These are phyloP conservation scores for Hymenopus coronatus DNA, from an alignment of 2,888 invertebrate species.

Conservation along the genomic window DNA sequence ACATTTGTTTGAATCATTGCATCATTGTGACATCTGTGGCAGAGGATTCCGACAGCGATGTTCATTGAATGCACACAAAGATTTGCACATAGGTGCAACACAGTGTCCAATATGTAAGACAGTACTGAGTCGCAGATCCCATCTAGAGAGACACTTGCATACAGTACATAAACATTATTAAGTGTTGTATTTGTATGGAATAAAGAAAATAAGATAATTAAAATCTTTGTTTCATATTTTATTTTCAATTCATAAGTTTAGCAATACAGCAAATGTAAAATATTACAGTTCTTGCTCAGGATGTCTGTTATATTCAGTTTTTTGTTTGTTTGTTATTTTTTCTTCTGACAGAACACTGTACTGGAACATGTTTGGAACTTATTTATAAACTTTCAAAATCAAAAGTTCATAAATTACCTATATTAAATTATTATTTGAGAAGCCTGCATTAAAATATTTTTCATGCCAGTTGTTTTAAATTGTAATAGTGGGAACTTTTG, in stretches of 20 bases:
- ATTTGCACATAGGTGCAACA: slow-evolving; percentile 26
- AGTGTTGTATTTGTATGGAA: not conserved
- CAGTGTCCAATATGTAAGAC: slow-evolving; percentile 24
- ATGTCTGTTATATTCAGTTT: too few species aligned
- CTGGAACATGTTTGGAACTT: too few species aligned
- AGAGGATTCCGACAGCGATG: slow-evolving; percentile 20
- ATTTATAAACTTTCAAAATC: too few species aligned
- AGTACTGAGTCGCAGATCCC: slow-evolving; percentile 23
- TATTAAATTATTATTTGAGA: too few species aligned
- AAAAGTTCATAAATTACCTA: too few species aligned
- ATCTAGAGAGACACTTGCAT: slow-evolving; percentile 22
- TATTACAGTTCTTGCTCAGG: too few species aligned
- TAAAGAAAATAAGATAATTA: not conserved
- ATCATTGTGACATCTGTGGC: slow-evolving; percentile 20
- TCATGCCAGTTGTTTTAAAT: too few species aligned
- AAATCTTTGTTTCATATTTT: not conserved
- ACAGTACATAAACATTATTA: slow-evolving; percentile 17
- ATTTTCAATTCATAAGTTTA: not conserved
- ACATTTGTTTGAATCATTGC: not conserved
- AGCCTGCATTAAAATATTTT: too few species aligned
- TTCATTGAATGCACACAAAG: slow-evolving; percentile 26
- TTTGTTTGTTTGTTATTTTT: too few species aligned
- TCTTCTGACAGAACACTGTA: too few species aligned
- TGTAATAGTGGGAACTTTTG: too few species aligned
- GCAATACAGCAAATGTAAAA: too few species aligned